phyloP scores from a whole-genome alignment of 2,113 vertebrate species.

The Phalacrocorax aristotelis region DNA sequence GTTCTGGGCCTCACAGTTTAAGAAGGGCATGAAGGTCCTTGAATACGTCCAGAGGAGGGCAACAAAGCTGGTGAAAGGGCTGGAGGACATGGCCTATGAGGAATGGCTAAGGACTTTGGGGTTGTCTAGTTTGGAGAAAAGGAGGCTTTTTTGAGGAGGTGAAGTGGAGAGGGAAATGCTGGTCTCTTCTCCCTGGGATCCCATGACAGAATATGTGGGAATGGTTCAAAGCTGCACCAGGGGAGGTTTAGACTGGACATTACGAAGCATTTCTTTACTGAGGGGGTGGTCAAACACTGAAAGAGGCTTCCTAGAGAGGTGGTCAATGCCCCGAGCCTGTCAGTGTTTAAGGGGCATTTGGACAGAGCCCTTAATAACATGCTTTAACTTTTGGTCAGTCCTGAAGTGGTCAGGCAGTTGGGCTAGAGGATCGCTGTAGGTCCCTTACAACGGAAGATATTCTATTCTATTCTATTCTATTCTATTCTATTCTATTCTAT shows the following conservation, averaged over 20 bases:
- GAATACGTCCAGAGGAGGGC: background rate
- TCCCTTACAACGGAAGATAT: background rate
- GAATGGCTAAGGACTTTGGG: background rate
- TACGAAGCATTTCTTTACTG: background rate
- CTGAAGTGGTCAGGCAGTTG: background rate
- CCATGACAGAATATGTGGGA: accelerated
- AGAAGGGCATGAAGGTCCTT: background rate
- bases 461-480: too few relatives aligned
- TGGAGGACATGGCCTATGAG: background rate
- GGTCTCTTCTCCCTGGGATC: background rate
- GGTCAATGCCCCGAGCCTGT: background rate
- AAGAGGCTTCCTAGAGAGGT: background rate
- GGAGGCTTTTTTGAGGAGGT: background rate
- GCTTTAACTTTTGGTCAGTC: background rate
- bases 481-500: background rate
- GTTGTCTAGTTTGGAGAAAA: background rate
- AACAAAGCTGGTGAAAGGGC: background rate
- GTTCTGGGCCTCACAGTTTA: background rate
- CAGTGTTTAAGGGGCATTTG: background rate
- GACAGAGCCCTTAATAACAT: background rate
- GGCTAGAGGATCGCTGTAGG: background rate
- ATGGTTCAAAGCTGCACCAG: background rate
- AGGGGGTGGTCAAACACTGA: background rate
- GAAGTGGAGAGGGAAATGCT: background rate
- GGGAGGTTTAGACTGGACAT: background rate